Percentiles rank a stretch among this genome's conserved stretches.
These are phyloP conservation scores for Heliornis fulica DNA, from an alignment of 2,113 vertebrate genomes.

Conservation along the genomic window DNA sequence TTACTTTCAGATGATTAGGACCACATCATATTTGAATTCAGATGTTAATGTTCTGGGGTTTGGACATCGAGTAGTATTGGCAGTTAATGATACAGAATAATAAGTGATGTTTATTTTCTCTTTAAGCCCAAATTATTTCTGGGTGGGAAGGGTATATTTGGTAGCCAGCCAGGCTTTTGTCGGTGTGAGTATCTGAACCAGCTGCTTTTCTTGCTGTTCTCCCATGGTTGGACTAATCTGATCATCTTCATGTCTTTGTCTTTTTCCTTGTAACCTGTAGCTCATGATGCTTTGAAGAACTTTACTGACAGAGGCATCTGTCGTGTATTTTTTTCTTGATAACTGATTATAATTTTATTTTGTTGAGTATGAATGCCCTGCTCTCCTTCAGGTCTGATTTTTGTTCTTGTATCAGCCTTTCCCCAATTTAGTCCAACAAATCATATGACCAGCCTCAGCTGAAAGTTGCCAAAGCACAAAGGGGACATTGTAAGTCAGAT, in stretches of 20 bases:
- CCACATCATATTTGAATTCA: not conserved
- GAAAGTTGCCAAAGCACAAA: not conserved
- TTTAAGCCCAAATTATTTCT: not conserved
- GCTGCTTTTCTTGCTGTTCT: slow-evolving; percentile 51
- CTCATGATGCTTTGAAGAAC: not conserved
- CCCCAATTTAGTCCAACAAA: not conserved
- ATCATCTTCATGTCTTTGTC: not conserved
- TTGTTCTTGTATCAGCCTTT: not conserved
- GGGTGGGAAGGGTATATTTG: slow-evolving; percentile 45
- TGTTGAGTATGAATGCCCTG: not conserved
- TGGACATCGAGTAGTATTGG: not conserved
- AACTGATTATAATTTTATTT: not conserved
- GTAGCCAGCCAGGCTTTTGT: slow-evolving; percentile 41
- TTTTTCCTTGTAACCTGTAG: not conserved
- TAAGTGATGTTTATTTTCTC: slow-evolving; percentile 20
- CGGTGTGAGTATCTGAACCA: slow-evolving; percentile 50
- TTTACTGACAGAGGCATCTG: not conserved
- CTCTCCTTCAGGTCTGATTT: not conserved
- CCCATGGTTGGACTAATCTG: not conserved
- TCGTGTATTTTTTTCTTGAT: not conserved
- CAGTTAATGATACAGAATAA: not conserved
- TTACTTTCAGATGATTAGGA: not conserved
- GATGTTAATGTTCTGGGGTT: not conserved
- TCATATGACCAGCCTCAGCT: not conserved
- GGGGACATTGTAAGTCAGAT: not conserved